These are phyloP conservation scores for Pseudopipra pipra DNA, from an alignment of 2,113 vertebrate genomes.

Conservation along the genomic window DNA sequence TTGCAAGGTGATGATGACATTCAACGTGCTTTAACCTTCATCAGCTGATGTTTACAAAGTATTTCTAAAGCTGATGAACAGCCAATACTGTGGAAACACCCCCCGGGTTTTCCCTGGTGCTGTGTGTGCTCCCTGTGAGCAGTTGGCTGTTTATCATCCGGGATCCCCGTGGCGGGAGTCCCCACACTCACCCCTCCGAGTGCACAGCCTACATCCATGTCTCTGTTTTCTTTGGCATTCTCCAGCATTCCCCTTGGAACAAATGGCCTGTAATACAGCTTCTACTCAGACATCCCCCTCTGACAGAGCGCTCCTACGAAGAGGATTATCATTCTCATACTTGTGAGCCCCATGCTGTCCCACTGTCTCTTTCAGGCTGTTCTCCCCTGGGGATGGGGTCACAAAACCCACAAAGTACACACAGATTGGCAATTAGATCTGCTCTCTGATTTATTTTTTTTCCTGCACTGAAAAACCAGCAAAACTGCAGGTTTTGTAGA, in stretches of 20 bases:
- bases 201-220: neutral
- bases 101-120: neutral
- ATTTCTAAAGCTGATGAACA: neutral
- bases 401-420: neutral
- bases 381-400: neutral
- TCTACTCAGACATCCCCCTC: neutral
- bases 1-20: neutral
- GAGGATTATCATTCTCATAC: neutral
- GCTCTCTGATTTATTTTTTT: neutral
- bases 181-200: neutral
- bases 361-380: neutral
- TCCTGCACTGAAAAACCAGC: neutral
- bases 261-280: neutral
- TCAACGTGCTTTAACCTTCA: neutral
- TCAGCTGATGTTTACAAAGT: neutral
- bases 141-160: accelerated
- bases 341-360: neutral
- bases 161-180: accelerated
- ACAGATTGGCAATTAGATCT: neutral
- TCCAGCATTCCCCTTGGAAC: neutral
- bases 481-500: neutral
- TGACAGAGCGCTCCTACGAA: neutral
- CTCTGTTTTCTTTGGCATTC: slow-evolving; percentile 17
- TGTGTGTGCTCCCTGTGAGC: too few relatives aligned
- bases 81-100: neutral